Evolutionary conservation across 2,888 invertebrate genomes (phyloP), one percentile per base, ranked within the genome.

Genomic region (Romanomermis culicivorax): DNA sequence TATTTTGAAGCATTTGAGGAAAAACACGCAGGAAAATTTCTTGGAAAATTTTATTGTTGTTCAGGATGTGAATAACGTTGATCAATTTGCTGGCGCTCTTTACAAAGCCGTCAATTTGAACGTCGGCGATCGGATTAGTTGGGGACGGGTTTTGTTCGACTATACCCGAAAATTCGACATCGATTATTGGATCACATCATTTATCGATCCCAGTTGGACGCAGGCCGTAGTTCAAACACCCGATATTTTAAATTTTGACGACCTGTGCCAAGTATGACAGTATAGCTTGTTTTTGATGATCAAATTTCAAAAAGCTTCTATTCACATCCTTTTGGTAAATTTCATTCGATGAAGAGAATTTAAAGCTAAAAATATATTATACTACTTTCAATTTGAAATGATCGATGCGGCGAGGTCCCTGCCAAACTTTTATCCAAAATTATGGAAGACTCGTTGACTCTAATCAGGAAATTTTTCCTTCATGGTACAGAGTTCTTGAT

Each of bases 101-200:
- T 83, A 86, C 69, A 79, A 82, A 66, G 86, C 86, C 0, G 72
- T 86, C 1, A 83, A 83, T 52, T 86, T 87, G 86, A 85, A 85
- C 0, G 83, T 84, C 65, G 86, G 87, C 64, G 86, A 86, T 68
- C 11, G 11, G 29, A 48, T 29, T 47, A 49, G 29, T n/a, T 55
- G 27, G 29, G 57, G 53, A 54, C 55, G 57, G 51, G 42, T 27
- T 50, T 51, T 49, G 52, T 60, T 43, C 53, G 54, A 27, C 48
- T 51, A 20, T 48, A 53, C 27, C 55, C 58, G 42, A 24, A 53
- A 26, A 24, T 45, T 24, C 42, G 51, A 49, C 24, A 51, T 55
- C 14, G 51, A 55, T 23, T 3, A 36, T 14, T 55, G 55, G 55
- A 23, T 55, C 4, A 17, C 2, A 2, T 29, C 42, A 3, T 55